Evolutionary conservation across 35 echinoderm and acorn worm genomes (phyloP).

Genomic region (Lytechinus variegatus): DNA sequence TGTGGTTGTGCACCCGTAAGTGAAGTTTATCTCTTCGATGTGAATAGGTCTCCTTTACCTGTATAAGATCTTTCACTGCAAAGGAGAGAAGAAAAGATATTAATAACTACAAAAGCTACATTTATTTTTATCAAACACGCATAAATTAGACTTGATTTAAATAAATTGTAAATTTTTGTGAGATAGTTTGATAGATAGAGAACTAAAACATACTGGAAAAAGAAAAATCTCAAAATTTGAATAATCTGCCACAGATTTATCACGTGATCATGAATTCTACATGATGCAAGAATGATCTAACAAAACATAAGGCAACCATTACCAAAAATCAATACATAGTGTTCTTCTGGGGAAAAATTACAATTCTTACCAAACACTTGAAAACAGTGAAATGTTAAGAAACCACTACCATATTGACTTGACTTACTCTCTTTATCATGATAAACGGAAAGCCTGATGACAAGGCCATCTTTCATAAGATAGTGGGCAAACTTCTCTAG

Average conservation of each 20-base stretch:
- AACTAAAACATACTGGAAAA: no score
- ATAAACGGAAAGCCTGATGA: slow-evolving; percentile 88
- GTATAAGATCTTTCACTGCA: slow-evolving; percentile 86
- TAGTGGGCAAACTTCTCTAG: slow-evolving; percentile 99
- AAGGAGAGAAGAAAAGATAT: slow-evolving; percentile 11
- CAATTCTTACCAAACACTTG: no score
- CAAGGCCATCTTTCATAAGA: slow-evolving; percentile 91
- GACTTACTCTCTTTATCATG: slow-evolving; percentile 91
- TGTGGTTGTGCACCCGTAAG: slow-evolving; percentile 83
- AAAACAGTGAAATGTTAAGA: no score
- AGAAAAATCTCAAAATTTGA: no score
- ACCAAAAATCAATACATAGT: no score
- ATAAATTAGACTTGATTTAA: not conserved
- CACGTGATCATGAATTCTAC: no score
- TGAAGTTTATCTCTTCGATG: slow-evolving; percentile 84
- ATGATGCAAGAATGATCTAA: no score
- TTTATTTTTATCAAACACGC: not conserved
- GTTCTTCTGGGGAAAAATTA: no score
- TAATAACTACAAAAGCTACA: not conserved
- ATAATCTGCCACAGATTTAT: no score
- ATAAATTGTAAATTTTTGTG: no score
- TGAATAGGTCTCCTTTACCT: slow-evolving; percentile 92
- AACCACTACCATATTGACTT: not conserved
- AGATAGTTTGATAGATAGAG: no score
- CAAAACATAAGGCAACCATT: no score